A percentile compares a stretch with the other conserved stretches of the same genome.
These are phyloP conservation scores for Orthonyx spaldingii DNA, from an alignment of 2,113 vertebrate genomes.

Conservation along the genomic window DNA sequence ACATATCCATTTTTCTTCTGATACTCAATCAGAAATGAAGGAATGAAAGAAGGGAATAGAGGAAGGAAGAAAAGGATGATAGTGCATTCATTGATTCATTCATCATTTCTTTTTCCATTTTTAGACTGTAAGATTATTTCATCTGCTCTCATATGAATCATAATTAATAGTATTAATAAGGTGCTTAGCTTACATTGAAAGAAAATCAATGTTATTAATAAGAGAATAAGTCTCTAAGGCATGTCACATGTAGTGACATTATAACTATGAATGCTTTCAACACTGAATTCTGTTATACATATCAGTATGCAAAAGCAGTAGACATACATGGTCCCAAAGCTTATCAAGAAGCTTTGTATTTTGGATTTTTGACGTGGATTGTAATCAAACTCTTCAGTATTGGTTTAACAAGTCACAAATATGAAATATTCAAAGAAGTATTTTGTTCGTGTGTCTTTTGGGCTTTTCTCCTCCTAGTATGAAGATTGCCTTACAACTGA, in stretches of 20 bases:
- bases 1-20: not conserved
- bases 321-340: not conserved
- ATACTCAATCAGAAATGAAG: not conserved
- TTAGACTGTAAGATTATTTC: not conserved
- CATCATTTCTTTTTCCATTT: slow-evolving; percentile 14
- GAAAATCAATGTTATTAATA: slow-evolving; percentile 45
- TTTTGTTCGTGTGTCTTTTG: not conserved
- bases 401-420: not conserved
- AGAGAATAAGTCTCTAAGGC: slow-evolving; percentile 20
- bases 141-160: slow-evolving; percentile 25
- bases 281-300: not conserved
- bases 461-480: not conserved
- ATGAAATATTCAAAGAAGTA: not conserved
- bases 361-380: not conserved
- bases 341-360: not conserved
- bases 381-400: not conserved
- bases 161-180: slow-evolving; percentile 42
- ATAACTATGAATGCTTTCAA: not conserved
- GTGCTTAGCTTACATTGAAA: slow-evolving; percentile 28
- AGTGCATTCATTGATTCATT: not conserved
- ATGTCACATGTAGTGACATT: not conserved
- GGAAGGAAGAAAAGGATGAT: not conserved
- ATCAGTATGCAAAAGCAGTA: not conserved
- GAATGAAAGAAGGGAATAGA: not conserved
- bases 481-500: not conserved